phyloP scores from a whole-genome alignment of 2,888 invertebrate species.

The Tortrix viridana region DNA sequence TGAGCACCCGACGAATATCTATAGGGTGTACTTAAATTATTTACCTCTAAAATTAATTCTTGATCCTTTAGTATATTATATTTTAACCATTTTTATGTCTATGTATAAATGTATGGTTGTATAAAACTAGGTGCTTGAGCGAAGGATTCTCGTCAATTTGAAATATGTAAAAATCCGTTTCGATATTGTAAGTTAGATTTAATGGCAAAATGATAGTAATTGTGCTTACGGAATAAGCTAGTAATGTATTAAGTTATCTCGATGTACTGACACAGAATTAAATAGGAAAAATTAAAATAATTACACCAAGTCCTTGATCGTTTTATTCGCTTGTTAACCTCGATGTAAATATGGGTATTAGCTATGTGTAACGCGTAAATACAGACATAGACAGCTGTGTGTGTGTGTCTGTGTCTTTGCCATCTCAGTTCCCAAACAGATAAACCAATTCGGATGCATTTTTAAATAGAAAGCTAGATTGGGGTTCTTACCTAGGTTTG shows the following conservation, averaged over 20 bases:
- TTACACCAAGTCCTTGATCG: slow-evolving; percentile 46
- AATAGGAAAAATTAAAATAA: slow-evolving; percentile 68
- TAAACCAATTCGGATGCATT: no score
- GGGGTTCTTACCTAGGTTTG: no score
- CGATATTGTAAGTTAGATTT: slow-evolving; percentile 60
- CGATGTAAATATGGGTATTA: no score
- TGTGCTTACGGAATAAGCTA: slow-evolving; percentile 75
- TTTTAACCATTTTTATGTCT: slow-evolving; percentile 18
- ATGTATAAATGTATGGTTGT: slow-evolving; percentile 72
- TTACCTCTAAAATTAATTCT: no score
- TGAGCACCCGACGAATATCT: no score
- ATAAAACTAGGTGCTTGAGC: slow-evolving; percentile 82
- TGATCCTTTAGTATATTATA: not conserved
- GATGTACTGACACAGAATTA: slow-evolving; percentile 78
- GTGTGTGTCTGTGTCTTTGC: no score
- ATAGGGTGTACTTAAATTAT: no score
- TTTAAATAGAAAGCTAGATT: no score
- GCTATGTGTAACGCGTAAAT: no score
- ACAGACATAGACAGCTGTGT: no score
- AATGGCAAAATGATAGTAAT: slow-evolving; percentile 55
- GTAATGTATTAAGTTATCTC: slow-evolving; percentile 69
- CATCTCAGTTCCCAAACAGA: no score
- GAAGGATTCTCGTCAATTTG: slow-evolving; percentile 78
- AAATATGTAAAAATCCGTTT: slow-evolving; percentile 67
- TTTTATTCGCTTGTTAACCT: slow-evolving; percentile 35